These are phyloP conservation scores for Oreochromis niloticus DNA, from an alignment of 2,113 vertebrate species.

Conservation along the genomic window DNA sequence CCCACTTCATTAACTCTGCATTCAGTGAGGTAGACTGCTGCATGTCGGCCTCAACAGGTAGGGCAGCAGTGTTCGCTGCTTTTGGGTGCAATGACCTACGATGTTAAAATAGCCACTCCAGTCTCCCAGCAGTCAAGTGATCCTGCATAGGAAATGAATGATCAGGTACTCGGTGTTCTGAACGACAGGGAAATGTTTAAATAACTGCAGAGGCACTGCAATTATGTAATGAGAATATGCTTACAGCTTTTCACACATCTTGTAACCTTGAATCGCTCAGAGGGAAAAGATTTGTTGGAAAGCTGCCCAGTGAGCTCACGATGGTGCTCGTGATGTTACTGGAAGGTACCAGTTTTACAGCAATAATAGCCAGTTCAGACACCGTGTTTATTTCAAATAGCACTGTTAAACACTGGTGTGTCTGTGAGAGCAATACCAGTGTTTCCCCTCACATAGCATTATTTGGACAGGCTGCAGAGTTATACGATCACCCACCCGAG, in stretches of 20 bases:
- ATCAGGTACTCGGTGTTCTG: neutral
- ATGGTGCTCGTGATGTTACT: neutral
- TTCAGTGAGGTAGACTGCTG: neutral
- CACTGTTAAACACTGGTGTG: neutral
- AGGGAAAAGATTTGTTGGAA: neutral
- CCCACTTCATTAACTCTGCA: neutral
- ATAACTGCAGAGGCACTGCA: neutral
- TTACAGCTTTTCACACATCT: neutral
- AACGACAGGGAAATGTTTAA: neutral
- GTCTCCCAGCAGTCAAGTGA: conserved; percentile 9
- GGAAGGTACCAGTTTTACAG: neutral
- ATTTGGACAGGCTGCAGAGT: neutral
- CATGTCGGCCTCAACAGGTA: neutral
- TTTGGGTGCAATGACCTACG: neutral
- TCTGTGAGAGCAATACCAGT: neutral
- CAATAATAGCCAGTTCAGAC: neutral
- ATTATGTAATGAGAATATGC: neutral
- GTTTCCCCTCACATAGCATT: neutral
- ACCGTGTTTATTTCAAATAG: neutral
- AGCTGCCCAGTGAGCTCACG: neutral
- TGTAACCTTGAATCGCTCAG: neutral
- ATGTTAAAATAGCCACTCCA: conserved; percentile 7
- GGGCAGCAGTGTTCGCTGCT: neutral
- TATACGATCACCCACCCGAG: neutral
- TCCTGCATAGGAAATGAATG: neutral